Percentiles rank a stretch among this genome's conserved stretches.
Conservation (phyloP, 1,140 invertebrate species). For the Lepidurus packardi region DNA sequence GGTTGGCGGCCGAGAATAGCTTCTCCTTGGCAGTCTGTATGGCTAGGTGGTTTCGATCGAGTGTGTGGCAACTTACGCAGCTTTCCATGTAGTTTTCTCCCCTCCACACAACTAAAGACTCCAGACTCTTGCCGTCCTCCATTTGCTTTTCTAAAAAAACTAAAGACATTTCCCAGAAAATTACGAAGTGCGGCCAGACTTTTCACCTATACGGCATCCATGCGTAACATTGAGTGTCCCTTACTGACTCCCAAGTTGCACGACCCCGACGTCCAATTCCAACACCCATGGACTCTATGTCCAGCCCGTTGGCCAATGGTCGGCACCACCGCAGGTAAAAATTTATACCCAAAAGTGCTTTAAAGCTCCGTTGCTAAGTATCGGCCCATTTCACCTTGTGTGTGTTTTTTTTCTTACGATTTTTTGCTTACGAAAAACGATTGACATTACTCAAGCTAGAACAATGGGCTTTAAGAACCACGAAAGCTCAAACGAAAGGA, state of each 20-base stretch:
- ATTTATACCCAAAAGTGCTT: no score
- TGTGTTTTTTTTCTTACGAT: background rate
- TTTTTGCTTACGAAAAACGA: background rate
- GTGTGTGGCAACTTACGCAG: background rate
- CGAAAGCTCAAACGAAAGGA: no score
- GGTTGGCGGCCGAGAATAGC: constrained; percentile 7
- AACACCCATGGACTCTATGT: constrained; percentile 14
- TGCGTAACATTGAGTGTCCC: constrained; percentile 7
- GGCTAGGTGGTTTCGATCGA: background rate
- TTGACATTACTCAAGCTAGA: no score
- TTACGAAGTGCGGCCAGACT: background rate
- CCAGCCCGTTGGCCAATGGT: background rate
- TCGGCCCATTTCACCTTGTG: background rate
- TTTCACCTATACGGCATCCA: background rate
- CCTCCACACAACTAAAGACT: background rate
- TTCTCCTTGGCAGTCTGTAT: background rate
- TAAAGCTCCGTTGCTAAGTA: no score
- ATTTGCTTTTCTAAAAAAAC: background rate
- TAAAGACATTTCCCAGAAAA: background rate
- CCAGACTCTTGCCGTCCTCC: background rate
- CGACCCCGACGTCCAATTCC: background rate
- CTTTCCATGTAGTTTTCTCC: background rate
- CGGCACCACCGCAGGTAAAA: constrained; percentile 6
- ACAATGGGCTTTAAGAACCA: no score
- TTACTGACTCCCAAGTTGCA: background rate